Base-by-base conservation (phyloP, 2,797 vertebrate species). In the Muscicapa comitata region DNA sequence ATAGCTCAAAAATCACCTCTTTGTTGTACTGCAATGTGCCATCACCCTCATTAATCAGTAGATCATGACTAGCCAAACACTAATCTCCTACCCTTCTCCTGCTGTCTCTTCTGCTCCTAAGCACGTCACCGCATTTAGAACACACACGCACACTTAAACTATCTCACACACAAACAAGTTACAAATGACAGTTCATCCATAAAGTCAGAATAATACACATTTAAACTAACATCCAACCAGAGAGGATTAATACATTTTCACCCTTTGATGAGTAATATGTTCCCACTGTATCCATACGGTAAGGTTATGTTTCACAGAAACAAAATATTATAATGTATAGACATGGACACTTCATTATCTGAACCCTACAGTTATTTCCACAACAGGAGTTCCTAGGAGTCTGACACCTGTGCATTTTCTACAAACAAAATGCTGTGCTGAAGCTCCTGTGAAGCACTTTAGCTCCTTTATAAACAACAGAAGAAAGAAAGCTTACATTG, bases 221-320 rank as follows among this genome's bases (percentile, higher is more conserved):
- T 73, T 76, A 47, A 95, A 81, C 62, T 54, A 93, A 84, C 7
- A 42, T 25, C 62, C 38, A 84, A 78, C 12, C 67, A 62, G 20
- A 53, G 0, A 31, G n/a, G 48, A 70, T 62, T 76, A 76, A 78
- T 38, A 71, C 3, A 21, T 67, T 87, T 76, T 70, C 20, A 76
- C 48, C 51, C 72, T 59, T 11, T 73, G 23, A 89, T 55, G 48
- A 85, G 55, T n/a, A 63, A 2, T 43, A 72, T 3, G 9, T 35
- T 85, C 40, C 67, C 51, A 40, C 1, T 62, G 59, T 53, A 85
- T 42, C 71, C 11, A 35, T 51, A 83, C 0, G 29, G 19, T 26
- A 85, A 85, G 17, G 23, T 73, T 74, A 26, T 31, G 73, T 63
- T 71, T 72, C 35, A 89, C 16, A 66, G 71, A 13, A 81, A 81